Conservation (phyloP, 2,113 vertebrate genomes). For the Promerops cafer region DNA sequence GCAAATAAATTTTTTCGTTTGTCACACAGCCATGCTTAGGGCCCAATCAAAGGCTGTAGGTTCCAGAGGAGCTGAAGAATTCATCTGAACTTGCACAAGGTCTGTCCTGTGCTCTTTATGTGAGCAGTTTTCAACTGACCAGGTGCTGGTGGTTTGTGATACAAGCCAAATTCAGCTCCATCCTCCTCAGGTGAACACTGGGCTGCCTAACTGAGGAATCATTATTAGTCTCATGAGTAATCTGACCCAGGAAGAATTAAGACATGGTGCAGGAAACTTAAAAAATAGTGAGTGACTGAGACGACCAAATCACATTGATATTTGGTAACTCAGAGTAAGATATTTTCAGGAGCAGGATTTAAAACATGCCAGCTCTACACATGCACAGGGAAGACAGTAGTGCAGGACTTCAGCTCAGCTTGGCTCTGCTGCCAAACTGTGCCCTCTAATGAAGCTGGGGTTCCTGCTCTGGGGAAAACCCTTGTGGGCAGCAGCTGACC, state of each 20-base stretch:
- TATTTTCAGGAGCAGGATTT: neutral
- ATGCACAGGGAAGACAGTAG: neutral
- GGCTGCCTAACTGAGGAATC: neutral
- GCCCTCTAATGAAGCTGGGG: neutral
- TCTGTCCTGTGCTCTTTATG: neutral
- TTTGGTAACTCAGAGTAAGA: neutral
- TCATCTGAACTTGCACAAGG: rapidly evolving
- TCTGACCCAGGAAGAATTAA: neutral
- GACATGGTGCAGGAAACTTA: neutral
- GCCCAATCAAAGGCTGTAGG: neutral
- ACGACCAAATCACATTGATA: neutral
- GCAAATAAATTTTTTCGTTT: neutral
- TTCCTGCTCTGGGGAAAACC: neutral
- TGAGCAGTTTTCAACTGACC: neutral
- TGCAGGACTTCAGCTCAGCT: neutral
- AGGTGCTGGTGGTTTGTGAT: neutral
- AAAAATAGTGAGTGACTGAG: neutral
- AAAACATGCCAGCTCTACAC: neutral
- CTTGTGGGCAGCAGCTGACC: neutral
- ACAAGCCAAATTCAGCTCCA: neutral
- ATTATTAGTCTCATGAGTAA: neutral
- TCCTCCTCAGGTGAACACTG: neutral
- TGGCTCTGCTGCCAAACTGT: neutral
- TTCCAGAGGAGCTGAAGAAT: neutral
- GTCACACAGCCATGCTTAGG: neutral